Conservation (phyloP, 2,888 invertebrate genomes). For the Chorisops tibialis region DNA sequence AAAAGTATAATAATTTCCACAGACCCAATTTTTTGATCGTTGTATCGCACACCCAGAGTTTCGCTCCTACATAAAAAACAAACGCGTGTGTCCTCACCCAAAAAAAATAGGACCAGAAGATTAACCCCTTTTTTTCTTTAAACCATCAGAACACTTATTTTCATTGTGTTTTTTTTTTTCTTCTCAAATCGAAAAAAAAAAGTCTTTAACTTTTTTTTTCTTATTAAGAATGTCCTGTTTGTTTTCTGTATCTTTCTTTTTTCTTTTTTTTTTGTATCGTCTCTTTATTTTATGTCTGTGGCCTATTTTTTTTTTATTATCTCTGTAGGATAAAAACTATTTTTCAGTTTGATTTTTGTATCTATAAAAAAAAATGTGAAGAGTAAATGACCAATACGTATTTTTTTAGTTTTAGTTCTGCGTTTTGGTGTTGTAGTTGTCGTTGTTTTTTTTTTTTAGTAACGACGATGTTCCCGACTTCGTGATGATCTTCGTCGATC, state of each 20-base stretch:
- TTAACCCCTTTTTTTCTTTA: no score
- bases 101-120: no score
- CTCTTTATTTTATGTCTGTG: not conserved
- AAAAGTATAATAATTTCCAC: slow-evolving; percentile 30
- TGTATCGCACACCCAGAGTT: slow-evolving; percentile 8
- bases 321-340: not conserved
- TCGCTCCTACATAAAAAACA: slow-evolving; percentile 11
- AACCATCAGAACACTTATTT: no score
- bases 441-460: slow-evolving; percentile 36
- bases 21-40: slow-evolving; percentile 31
- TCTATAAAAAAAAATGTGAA: not conserved
- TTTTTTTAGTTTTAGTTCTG: slow-evolving; percentile 1
- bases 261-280: not conserved
- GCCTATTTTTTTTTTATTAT: not conserved
- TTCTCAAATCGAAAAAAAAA: not conserved
- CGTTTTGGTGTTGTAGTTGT: slow-evolving; percentile 5
- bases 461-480: slow-evolving; percentile 49
- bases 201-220: no score
- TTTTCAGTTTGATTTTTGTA: not conserved
- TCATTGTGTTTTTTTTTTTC: not conserved
- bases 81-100: not conserved
- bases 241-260: not conserved
- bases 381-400: not conserved
- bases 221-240: no score
- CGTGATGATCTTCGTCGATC: slow-evolving; percentile 43